Conservation (phyloP, 2,888 invertebrate species). For the Phania funesta region DNA sequence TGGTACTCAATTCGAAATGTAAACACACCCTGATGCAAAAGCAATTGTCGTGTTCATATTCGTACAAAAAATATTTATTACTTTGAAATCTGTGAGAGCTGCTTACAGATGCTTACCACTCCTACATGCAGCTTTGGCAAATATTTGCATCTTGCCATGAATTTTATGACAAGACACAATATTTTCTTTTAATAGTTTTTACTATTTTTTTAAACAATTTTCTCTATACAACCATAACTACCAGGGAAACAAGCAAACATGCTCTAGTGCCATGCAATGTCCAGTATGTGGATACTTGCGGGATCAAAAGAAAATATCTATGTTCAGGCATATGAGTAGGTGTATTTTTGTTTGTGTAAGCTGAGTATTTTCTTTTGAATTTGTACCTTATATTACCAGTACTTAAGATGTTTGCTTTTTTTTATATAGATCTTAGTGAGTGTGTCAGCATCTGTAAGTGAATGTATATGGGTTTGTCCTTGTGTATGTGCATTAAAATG, state of each 20-base stretch:
- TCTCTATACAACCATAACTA: constrained; percentile 19
- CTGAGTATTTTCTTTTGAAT: constrained; percentile 19
- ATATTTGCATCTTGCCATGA: constrained; percentile 64
- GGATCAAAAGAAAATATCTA: neutral
- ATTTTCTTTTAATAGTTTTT: constrained; percentile 28
- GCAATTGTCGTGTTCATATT: constrained; percentile 30
- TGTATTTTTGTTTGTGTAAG: neutral
- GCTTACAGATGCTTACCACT: neutral
- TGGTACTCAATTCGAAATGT: constrained; percentile 36
- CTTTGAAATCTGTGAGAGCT: constrained; percentile 12
- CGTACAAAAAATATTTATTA: constrained; percentile 57
- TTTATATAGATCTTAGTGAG: neutral
- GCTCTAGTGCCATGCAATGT: constrained; percentile 26
- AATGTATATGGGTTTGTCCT: neutral
- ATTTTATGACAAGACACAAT: constrained; percentile 35
- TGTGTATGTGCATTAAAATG: constrained; percentile 6
- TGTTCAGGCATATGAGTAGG: neutral
- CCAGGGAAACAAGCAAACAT: neutral
- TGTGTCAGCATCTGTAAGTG: neutral
- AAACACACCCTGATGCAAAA: constrained; percentile 42
- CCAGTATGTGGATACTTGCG: constrained; percentile 47
- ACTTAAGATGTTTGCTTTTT: constrained; percentile 14
- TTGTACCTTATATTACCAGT: constrained; percentile 18
- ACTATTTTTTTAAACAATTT: neutral
- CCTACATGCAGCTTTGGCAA: constrained; percentile 39